Evolutionary conservation across 1,140 invertebrate genomes (phyloP).

Genomic region (Cydia splendana): DNA sequence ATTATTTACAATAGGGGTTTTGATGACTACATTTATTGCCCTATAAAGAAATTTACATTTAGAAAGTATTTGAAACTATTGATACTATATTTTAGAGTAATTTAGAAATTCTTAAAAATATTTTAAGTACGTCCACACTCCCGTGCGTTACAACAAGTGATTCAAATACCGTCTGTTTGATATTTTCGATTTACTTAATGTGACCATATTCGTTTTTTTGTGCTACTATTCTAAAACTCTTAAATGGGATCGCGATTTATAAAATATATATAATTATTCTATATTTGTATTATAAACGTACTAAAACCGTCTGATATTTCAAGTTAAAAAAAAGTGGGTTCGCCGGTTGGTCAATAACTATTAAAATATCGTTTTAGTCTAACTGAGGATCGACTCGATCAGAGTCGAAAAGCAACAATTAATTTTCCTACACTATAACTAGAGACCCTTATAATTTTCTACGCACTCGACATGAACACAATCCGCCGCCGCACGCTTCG

Average conservation of each 20-base stretch:
- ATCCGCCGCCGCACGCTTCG: slow-evolving; percentile 15
- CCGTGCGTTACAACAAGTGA: slow-evolving; percentile 28
- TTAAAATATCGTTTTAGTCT: slow-evolving; percentile 28
- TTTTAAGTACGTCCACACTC: slow-evolving; percentile 19
- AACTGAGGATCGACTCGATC: neutral
- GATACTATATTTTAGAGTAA: neutral
- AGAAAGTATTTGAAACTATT: neutral
- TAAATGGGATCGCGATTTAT: slow-evolving; percentile 16
- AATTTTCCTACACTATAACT: slow-evolving; percentile 29
- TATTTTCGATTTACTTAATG: slow-evolving; percentile 10
- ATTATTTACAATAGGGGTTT: slow-evolving; percentile 36
- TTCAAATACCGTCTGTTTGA: neutral
- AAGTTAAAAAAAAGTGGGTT: slow-evolving; percentile 14
- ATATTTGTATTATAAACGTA: slow-evolving; percentile 23
- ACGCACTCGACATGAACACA: slow-evolving; percentile 22
- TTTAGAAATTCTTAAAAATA: slow-evolving; percentile 20
- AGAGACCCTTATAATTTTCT: slow-evolving; percentile 16
- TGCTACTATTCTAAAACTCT: slow-evolving; percentile 14
- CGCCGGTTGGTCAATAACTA: slow-evolving; percentile 13
- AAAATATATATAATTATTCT: slow-evolving; percentile 19
- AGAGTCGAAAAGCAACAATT: slow-evolving; percentile 20
- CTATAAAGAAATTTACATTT: neutral
- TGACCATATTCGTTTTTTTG: slow-evolving; percentile 17
- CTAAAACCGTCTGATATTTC: slow-evolving; percentile 19
- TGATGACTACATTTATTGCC: neutral